phyloP scores from a whole-genome alignment of 2,797 vertebrate genomes.

The Synanceia verrucosa region DNA sequence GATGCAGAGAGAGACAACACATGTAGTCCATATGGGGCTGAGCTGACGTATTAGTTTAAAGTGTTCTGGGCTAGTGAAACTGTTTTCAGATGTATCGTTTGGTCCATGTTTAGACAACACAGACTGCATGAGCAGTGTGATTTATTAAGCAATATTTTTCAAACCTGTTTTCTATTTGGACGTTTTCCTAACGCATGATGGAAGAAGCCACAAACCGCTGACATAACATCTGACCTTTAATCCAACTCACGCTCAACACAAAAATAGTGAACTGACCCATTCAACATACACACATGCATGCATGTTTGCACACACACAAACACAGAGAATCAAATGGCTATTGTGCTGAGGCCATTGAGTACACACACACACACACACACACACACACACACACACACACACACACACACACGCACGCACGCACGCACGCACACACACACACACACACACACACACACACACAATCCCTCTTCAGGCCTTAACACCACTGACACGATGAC shows the following conservation, averaged over 20 bases:
- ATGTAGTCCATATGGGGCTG: conserved; percentile 76
- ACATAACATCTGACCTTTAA: conserved; percentile 39
- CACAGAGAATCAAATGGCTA: conserved; percentile 42
- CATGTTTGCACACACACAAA: neutral
- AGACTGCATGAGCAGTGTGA: conserved; percentile 33
- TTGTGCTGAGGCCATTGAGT: conserved; percentile 40
- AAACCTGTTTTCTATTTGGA: conserved; percentile 16
- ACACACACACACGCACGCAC: neutral
- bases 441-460: conserved; percentile 22
- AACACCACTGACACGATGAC: conserved; percentile 73
- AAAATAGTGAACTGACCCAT: conserved; percentile 17
- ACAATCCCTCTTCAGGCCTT: conserved; percentile 65
- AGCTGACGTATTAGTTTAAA: conserved; percentile 52
- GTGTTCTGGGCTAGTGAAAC: conserved; percentile 12
- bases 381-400: conserved; percentile 6
- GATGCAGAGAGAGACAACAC: conserved; percentile 61
- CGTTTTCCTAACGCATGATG: conserved; percentile 13
- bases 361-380: conserved; percentile 12
- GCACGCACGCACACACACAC: no score
- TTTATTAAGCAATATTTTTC: conserved; percentile 40
- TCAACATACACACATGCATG: conserved; percentile 20
- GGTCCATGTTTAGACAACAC: conserved; percentile 41
- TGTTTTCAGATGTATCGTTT: conserved; percentile 65
- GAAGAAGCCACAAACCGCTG: conserved; percentile 31
- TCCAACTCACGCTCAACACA: conserved; percentile 30